These are phyloP conservation scores for Cinclus cinclus DNA, from an alignment of 2,113 vertebrate genomes.

Conservation along the genomic window DNA sequence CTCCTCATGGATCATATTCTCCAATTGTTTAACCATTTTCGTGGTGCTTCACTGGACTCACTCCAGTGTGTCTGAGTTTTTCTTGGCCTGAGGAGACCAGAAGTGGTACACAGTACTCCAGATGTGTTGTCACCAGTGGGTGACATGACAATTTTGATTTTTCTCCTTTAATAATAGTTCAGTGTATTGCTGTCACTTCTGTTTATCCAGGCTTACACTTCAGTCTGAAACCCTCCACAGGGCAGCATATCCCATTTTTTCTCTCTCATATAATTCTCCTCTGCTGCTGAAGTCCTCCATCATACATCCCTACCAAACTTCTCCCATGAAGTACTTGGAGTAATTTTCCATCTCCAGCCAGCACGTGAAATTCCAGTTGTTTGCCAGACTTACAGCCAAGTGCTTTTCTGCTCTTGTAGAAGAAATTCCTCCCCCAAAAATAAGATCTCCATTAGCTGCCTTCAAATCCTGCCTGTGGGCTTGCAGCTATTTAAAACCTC, in stretches of 20 bases:
- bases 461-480: not conserved
- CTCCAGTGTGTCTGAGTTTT: not conserved
- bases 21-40: not conserved
- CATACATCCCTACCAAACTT: not conserved
- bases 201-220: not conserved
- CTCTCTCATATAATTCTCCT: not conserved
- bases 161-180: not conserved
- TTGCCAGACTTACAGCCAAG: not conserved
- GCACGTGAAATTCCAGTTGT: not conserved
- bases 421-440: not conserved
- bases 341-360: not conserved
- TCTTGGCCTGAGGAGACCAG: not conserved
- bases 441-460: not conserved
- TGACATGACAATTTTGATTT: not conserved
- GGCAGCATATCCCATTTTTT: not conserved
- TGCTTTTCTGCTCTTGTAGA: not conserved
- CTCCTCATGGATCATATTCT: not conserved
- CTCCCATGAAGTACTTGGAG: not conserved
- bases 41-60: not conserved
- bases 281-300: not conserved
- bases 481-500: not conserved
- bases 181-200: accelerated
- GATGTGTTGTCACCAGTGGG: not conserved
- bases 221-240: not conserved
- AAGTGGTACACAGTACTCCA: not conserved